Percentiles rank a stretch among this genome's conserved stretches.
phyloP scores from a whole-genome alignment of 2,113 vertebrate genomes.

The Machaerirhynchus nigripectus region DNA sequence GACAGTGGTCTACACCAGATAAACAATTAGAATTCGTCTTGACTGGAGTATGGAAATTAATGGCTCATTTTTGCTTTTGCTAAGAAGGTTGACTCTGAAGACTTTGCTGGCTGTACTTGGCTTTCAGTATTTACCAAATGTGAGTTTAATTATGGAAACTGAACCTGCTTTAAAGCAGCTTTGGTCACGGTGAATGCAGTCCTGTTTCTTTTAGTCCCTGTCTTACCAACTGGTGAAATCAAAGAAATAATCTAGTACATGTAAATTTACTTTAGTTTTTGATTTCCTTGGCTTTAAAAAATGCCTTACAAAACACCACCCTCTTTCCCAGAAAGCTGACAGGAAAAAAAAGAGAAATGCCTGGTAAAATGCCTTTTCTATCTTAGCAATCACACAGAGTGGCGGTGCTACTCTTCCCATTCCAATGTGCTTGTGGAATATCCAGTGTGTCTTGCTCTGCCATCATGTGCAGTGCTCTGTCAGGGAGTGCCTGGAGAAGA shows the following conservation, averaged over 20 bases:
- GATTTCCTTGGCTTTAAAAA: not conserved
- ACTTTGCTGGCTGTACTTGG: not conserved
- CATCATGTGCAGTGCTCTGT: fast-evolving
- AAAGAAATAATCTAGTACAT: not conserved
- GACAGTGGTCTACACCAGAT: not conserved
- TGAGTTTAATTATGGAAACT: not conserved
- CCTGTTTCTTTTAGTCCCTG: not conserved
- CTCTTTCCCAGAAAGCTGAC: not conserved
- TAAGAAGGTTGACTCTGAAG: not conserved
- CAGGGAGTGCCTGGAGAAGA: not conserved
- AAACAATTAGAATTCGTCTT: not conserved
- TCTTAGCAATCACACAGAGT: not conserved
- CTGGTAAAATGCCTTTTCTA: not conserved
- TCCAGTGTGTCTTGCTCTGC: not conserved
- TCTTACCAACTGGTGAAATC: not conserved
- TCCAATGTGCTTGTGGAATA: not conserved
- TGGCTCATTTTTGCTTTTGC: not conserved
- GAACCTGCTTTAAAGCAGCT: not conserved
- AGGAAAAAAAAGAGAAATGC: not conserved
- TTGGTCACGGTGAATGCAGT: not conserved
- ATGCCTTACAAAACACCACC: not conserved
- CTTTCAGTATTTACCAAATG: not conserved
- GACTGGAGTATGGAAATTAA: not conserved
- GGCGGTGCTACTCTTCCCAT: not conserved
- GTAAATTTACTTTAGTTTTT: not conserved